Evolutionary conservation across 2,797 vertebrate species (phyloP).

Genomic region (Brachyrhaphis roseni): DNA sequence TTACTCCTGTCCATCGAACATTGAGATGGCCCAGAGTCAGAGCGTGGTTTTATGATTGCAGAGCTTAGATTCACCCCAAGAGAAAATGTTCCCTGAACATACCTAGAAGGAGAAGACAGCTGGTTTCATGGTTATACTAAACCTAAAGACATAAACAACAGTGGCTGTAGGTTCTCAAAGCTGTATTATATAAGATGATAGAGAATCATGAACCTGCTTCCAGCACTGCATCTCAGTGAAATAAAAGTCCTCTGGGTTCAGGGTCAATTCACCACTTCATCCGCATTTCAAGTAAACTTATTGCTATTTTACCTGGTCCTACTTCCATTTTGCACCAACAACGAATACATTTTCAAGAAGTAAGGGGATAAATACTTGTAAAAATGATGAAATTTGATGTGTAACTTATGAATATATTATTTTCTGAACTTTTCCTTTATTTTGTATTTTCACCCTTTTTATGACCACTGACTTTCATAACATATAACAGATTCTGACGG

Average conservation of each 20-base stretch:
- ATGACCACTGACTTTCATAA: neutral
- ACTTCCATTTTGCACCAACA: neutral
- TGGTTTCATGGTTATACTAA: constrained; percentile 29
- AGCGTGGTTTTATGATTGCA: constrained; percentile 45
- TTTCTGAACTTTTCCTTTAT: no score
- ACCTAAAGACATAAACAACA: constrained; percentile 38
- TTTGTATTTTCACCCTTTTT: neutral
- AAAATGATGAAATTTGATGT: neutral
- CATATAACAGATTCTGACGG: no score
- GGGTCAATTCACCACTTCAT: neutral
- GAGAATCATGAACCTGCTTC: constrained; percentile 42
- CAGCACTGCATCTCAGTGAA: constrained; percentile 41
- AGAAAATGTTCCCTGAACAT: constrained; percentile 33
- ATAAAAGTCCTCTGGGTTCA: constrained; percentile 30
- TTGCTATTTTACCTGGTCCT: neutral
- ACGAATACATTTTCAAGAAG: neutral
- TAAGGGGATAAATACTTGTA: neutral
- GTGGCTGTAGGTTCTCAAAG: constrained; percentile 25
- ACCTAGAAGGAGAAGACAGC: constrained; percentile 24
- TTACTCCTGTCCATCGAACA: constrained; percentile 45
- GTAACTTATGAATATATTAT: neutral
- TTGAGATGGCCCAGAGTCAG: constrained; percentile 31
- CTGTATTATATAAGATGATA: constrained; percentile 59
- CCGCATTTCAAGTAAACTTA: neutral
- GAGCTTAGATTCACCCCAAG: constrained; percentile 30